A percentile compares a stretch with the other conserved stretches of the same genome.
phyloP scores from a whole-genome alignment of 2,797 vertebrate species.

The Sebastes minor region DNA sequence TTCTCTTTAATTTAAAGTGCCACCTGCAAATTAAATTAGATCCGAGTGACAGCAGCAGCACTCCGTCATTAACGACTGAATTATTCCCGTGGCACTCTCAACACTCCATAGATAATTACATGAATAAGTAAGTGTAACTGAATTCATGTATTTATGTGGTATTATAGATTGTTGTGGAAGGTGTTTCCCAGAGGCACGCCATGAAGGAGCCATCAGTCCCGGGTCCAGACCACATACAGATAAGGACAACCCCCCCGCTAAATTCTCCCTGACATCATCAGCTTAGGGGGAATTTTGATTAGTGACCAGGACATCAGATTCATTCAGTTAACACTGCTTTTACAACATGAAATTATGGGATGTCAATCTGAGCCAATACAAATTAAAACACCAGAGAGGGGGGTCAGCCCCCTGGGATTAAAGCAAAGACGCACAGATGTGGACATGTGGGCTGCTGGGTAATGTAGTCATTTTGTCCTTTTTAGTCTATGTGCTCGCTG shows the following conservation, averaged over 20 bases:
- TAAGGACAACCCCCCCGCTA: slow-evolving; percentile 41
- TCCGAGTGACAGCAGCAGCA: background rate
- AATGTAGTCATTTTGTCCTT: slow-evolving; percentile 23
- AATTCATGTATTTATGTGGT: background rate
- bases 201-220: slow-evolving; percentile 82
- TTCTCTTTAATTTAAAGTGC: background rate
- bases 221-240: slow-evolving; percentile 49
- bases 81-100: background rate
- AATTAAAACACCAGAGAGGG: slow-evolving; percentile 9
- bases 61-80: background rate
- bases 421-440: background rate
- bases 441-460: slow-evolving; percentile 25
- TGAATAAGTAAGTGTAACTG: too few relatives aligned
- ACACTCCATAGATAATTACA: background rate
- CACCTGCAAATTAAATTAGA: background rate
- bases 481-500: slow-evolving; percentile 18
- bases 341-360: slow-evolving; percentile 76
- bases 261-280: slow-evolving; percentile 47
- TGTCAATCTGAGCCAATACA: slow-evolving; percentile 60
- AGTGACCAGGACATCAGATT: slow-evolving; percentile 65
- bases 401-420: background rate
- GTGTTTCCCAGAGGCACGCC: slow-evolving; percentile 54
- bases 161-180: background rate
- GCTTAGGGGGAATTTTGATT: slow-evolving; percentile 37
- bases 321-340: slow-evolving; percentile 61